Base-by-base conservation (phyloP, 2,888 invertebrate genomes). In the Pinctada fucata region DNA sequence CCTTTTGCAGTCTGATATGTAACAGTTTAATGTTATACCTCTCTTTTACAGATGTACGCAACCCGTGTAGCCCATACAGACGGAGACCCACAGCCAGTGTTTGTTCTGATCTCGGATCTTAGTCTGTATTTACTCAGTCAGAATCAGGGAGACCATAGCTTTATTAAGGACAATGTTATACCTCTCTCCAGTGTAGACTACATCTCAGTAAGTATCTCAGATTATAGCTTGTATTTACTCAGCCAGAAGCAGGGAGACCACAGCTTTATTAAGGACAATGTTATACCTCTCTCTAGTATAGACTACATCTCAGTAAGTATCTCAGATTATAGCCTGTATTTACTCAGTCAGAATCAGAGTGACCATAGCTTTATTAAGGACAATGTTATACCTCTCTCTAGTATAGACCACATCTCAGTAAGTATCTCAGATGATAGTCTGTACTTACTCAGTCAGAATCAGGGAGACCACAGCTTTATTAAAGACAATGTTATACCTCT, bases 321-420 rank as follows among this genome's bases (percentile, higher is more conserved):
- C 2, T 89, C 92, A 3, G 88, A 88, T 73, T 84, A 85, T 10
- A 81, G 86, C 13, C 79, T 92, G 51, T 92, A 93, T 79, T 77
- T 92, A n/a, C 87, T 92, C 3, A 85, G 85, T 48, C 88, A 88
- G 78, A 84, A 84, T 31, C 83, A 82, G n/a, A 79, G 79, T 13
- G 84, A 83, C 16, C 83, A 86, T 50, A 88, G 88, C 68, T 92
- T 91, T 82, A 75, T 83, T 50, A 88, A 86, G 67, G 85, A 87
- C 66, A 86, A 86, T 5, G 81, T 82, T 49, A 83, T 92, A 45
- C 81, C 82, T 2, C 90, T 89, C 80, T 80, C 82, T 58, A 90
- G 91, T 77, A 86, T 92, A 49, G 91, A 91, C 79, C 92, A 90
- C 86, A 85, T 92, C 50, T 88, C 88, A 50, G 92, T 92, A 84